Base-by-base conservation (phyloP, 1,140 invertebrate genomes). In the Drosophila fuyamai region DNA sequence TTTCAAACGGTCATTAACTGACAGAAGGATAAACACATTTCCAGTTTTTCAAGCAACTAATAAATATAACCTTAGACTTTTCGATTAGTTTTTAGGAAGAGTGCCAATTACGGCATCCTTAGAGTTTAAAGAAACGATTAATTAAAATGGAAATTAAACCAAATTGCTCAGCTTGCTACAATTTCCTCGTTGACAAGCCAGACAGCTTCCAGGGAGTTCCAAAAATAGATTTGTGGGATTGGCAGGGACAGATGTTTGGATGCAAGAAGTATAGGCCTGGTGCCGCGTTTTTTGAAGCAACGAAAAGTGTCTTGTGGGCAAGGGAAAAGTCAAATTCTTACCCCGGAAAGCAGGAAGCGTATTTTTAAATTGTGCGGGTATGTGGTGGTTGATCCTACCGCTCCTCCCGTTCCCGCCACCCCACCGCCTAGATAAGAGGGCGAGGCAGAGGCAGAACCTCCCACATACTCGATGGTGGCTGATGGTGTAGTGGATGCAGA, bases 361-460 rank as follows among this genome's bases (percentile, higher is more conserved):
- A 92, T 92, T 91, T 92, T 92, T 77, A 92, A 90, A 81, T 92
- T 92, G 79, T 92, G 91, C 83, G 91, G 91, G 88, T 92, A 92
- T 38, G 91, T 85, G 58, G 88, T 85, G 27, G 90, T 80, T 32
- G 91, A 83, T 44, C 77, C 66, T 47, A 61, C 73, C 41, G 63
- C 70, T 43, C 65, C 72, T 47, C 61, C 70, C 54, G 32, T 32
- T 75, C 46, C 53, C 75, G 14, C 55, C 47, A 12, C 68, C 13
- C 71, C 68, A 1, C 72, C 70, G 38, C 81, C 84, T 43, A 89
- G 44, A 70, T 83, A 90, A 1, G 90, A 91, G 16, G 90, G 90
- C 62, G 90, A 91, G 18, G 90, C 90, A 6, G 85, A 91, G 13
- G 82, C 90, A 5, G 90, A 90, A 16, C 90, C 84, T 41, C 84